phyloP scores from a whole-genome alignment of 2,888 invertebrate genomes.

The Plemyria rubiginata region DNA sequence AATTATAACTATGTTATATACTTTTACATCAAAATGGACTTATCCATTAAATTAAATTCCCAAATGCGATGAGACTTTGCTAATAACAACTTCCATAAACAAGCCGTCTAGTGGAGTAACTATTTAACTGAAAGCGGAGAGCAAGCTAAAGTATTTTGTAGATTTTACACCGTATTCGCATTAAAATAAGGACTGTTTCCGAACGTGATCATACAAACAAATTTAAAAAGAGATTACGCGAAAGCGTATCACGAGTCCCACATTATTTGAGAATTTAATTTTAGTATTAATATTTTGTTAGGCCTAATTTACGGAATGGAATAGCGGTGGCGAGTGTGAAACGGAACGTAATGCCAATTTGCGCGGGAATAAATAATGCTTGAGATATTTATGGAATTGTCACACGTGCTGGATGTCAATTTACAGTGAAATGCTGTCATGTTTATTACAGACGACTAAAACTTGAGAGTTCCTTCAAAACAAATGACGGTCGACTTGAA shows the following conservation, averaged over 20 bases:
- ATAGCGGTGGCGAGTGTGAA: constrained; percentile 5
- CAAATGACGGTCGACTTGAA: too few species aligned
- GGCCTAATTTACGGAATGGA: constrained; percentile 26
- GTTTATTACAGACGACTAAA: background rate
- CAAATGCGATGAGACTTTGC: background rate
- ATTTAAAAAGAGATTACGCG: constrained; percentile 15
- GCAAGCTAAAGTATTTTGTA: background rate
- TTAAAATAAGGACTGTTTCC: constrained; percentile 8
- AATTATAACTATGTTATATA: background rate
- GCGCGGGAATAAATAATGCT: constrained; percentile 13
- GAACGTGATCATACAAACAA: background rate
- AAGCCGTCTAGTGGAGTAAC: constrained; percentile 1
- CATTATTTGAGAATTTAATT: constrained; percentile 41
- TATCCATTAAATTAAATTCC: background rate
- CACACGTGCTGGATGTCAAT: constrained; percentile 17
- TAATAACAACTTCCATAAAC: constrained; percentile 6
- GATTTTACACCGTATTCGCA: background rate
- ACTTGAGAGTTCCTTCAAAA: background rate
- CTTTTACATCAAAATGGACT: background rate
- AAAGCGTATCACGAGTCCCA: constrained; percentile 33
- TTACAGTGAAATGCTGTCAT: constrained; percentile 12
- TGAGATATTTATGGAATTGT: constrained; percentile 24
- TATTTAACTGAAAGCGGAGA: background rate
- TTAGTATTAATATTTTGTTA: constrained; percentile 38
- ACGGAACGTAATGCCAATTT: constrained; percentile 23